Base-by-base conservation (phyloP, 2,888 invertebrate genomes). In the Slavum lentiscoides region DNA sequence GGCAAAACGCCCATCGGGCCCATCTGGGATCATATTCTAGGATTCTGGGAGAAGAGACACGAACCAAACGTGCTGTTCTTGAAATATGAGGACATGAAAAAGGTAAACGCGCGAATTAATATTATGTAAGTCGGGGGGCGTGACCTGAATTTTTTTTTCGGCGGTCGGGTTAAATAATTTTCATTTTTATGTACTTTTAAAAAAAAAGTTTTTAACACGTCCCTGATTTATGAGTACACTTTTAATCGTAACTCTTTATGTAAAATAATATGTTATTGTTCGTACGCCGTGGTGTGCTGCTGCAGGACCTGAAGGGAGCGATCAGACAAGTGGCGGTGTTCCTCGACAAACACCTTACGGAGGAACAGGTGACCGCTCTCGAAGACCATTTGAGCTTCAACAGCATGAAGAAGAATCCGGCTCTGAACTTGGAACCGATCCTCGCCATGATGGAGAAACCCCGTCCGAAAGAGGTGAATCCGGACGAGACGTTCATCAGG, bases 61-160 rank as follows among this genome's bases (percentile, higher is more conserved):
- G 91, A 93, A 74, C 88, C 91, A 0, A 93, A 94, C 85, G 87
- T 95, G 2, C 88, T 94, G 11, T 92, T 94, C 86, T 87, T 95
- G 69, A 92, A 91, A 84, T 95, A 93, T 85, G 95, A 95, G 87
- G 93, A 94, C 82, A 91, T 95, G 91, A 92, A 92, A 84, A 86
- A 85, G 85, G 88, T 87, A 84, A 82, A 72, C 37, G 49, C 49
- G 49, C 43, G 43, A 9, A 43, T 43, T 17, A 53, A 53, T 17
- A 53, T 15, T 9, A 13, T 15, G 13, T 53, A 1, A 17, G 15
- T 30, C 19, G 7, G 30, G 4, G 30, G 30, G 4, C 2, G 30
- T 30, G 30, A 2, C 30, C 30, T 2, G 30, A 1, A 30, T 30
- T 30, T 30, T 30, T 30, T 30, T 30, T n/a, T n/a, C n/a, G n/a